phyloP scores from a whole-genome alignment of 2,888 invertebrate genomes.

The Drosophila niveifrons region DNA sequence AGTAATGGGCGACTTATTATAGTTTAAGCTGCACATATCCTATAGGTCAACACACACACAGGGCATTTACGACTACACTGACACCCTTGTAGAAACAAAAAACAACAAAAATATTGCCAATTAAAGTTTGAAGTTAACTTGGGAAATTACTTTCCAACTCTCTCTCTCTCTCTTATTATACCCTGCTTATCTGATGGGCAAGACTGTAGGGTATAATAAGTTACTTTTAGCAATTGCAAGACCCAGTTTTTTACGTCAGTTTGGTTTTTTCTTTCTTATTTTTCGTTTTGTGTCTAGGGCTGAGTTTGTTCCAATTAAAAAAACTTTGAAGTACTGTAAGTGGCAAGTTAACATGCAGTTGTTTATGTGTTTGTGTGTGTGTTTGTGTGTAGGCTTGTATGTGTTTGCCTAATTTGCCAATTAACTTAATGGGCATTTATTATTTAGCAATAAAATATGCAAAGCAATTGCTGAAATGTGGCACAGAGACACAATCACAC shows the following conservation, averaged over 20 bases:
- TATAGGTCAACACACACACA: background rate
- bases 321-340: slow-evolving; percentile 48
- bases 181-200: background rate
- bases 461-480: slow-evolving; percentile 80
- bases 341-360: slow-evolving; percentile 42
- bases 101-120: background rate
- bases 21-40: slow-evolving; percentile 48
- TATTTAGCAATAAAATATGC: slow-evolving; percentile 83
- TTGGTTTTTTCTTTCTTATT: slow-evolving; percentile 2
- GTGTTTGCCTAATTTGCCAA: slow-evolving; percentile 80
- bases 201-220: slow-evolving; percentile 8
- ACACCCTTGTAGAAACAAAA: slow-evolving; percentile 18
- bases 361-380: slow-evolving; percentile 34
- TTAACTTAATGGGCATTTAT: slow-evolving; percentile 83
- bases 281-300: slow-evolving; percentile 32
- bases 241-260: slow-evolving; percentile 11
- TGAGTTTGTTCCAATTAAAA: slow-evolving; percentile 68
- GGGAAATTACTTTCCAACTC: background rate
- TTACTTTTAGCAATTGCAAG: slow-evolving; percentile 2
- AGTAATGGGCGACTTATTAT: slow-evolving; percentile 59
- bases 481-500: slow-evolving; percentile 53
- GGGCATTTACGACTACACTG: background rate
- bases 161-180: background rate
- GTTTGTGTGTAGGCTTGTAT: slow-evolving; percentile 33
- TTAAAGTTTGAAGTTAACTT: background rate